These are phyloP conservation scores for Haliaeetus leucogaster DNA, from an alignment of 2,113 vertebrate genomes.

Conservation along the genomic window DNA sequence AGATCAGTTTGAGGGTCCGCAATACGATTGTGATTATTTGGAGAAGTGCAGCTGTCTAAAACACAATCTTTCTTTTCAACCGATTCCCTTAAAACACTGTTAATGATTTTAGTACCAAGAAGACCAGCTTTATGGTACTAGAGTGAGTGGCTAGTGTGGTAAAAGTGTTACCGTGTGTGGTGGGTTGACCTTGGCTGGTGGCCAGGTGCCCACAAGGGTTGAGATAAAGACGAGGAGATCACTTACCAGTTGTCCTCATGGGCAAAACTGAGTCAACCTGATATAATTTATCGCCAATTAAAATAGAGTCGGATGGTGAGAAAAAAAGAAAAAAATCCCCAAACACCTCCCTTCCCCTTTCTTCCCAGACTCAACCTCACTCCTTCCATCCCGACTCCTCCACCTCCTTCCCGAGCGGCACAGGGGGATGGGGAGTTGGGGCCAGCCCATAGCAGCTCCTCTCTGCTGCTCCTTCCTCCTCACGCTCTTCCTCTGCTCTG, in stretches of 20 bases:
- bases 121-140: background rate
- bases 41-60: background rate
- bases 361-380: background rate
- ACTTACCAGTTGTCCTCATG: background rate
- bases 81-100: rapidly evolving
- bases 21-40: background rate
- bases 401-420: rapidly evolving
- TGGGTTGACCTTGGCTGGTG: background rate
- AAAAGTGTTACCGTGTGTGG: no score
- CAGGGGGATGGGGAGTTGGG: no score
- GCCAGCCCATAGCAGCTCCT: background rate
- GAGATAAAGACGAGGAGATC: background rate
- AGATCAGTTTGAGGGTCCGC: background rate
- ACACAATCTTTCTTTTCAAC: background rate
- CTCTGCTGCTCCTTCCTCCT: background rate
- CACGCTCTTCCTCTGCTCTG: background rate
- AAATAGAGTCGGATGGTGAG: no score
- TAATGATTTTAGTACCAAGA: background rate
- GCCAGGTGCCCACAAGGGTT: background rate
- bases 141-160: background rate
- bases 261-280: background rate
- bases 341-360: no score
- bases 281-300: background rate
- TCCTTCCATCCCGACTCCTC: background rate
- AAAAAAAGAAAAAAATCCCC: background rate